These are phyloP conservation scores for Oreotrochilus melanogaster DNA, from an alignment of 2,113 vertebrate genomes.

Conservation along the genomic window DNA sequence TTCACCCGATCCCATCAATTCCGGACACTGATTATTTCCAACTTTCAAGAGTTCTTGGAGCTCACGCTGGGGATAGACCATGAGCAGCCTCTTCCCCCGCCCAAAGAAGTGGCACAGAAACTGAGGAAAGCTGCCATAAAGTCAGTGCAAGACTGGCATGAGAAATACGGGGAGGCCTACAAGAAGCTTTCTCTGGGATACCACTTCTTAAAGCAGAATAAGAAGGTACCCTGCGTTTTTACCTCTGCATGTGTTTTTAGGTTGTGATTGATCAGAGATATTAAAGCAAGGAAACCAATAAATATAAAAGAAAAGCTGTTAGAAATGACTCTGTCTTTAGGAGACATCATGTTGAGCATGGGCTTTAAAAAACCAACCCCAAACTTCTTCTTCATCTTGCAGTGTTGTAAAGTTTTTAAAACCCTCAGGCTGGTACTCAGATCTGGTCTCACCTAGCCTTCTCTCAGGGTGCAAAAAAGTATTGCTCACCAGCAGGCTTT, in stretches of 20 bases:
- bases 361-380: neutral
- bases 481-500: neutral
- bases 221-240: slow-evolving; percentile 81
- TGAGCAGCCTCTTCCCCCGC: slow-evolving; percentile 90
- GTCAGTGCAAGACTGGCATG: slow-evolving; percentile 86
- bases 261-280: neutral
- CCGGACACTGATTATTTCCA: slow-evolving; percentile 82
- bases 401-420: neutral
- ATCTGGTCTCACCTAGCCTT: neutral
- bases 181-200: slow-evolving; percentile 92
- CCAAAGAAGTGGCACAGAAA: slow-evolving; percentile 86
- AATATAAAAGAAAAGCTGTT: neutral
- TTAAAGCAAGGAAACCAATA: neutral
- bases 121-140: slow-evolving; percentile 83
- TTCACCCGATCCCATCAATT: slow-evolving; percentile 91
- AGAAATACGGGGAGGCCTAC: slow-evolving; percentile 86
- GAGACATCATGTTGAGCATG: fast-evolving
- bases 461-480: neutral
- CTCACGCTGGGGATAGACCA: slow-evolving; percentile 88
- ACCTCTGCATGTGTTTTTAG: fast-evolving
- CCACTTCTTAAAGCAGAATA: slow-evolving; percentile 89
- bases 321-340: fast-evolving
- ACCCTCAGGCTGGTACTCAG: neutral
- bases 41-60: slow-evolving; percentile 92
- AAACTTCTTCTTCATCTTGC: neutral